Evolutionary conservation across 2,113 vertebrate species (phyloP), one percentile per base, ranked within the genome.

Genomic region (Nothoprocta pentlandii): DNA sequence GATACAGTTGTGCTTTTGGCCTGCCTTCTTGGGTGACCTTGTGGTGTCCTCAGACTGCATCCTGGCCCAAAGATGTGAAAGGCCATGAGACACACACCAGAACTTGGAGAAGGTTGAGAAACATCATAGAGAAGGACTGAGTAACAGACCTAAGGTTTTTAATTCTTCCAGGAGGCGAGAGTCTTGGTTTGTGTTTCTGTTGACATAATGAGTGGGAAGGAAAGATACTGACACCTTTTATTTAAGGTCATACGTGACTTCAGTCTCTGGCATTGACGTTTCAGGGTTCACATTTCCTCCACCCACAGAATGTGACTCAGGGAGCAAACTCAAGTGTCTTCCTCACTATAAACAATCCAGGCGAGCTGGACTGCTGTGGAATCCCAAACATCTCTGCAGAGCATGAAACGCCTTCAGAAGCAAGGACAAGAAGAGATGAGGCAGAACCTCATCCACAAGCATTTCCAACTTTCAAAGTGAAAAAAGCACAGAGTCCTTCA

Each of bases 231-330:
- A 61, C 77, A 70, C 86, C 89, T 78, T 39, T 53, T 9, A 0
- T 73, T 54, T 19, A 71, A 80, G 94, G 87, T 68, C 89, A 54
- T 11, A 12, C 16, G 16, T 74, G 36, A 47, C 41, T 92, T 11
- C 83, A 91, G 51, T 6, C 54, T 23, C 28, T 51, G n/a, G 80
- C 78, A 59, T 26, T 67, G 94, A 59, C 2, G 8, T 78, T 46
- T 51, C 77, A 5, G 36, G 11, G 44, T 66, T 82, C 34, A 6
- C 36, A 26, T 63, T 36, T 78, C 42, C 42, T 63, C 58, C 56
- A 49, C 91, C 91, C 89, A 74, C 93, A 36, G 56, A 70, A 69
- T 23, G 74, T 81, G 93, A 86, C 91, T 91, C 89, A 81, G 69
- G 63, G 80, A 74, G 34, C 34, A 16, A 92, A 41, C 80, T 81